Base-by-base conservation (phyloP, 2,797 vertebrate species). In the Cossypha heuglini region DNA sequence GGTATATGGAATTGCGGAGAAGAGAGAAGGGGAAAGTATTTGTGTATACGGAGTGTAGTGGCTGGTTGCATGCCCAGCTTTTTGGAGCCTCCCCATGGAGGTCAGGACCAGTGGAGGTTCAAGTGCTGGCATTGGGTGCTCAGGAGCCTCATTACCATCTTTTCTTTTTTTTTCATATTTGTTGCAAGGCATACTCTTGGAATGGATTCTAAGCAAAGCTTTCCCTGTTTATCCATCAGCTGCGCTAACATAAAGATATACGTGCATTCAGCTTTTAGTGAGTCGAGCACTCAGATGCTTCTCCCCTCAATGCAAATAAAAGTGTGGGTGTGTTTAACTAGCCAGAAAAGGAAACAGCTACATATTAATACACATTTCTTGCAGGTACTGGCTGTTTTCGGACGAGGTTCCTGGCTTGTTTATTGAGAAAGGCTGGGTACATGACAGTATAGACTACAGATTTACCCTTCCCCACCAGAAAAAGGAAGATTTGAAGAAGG, bases 361-460 rank as follows among this genome's bases (percentile, higher is more conserved):
- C 22, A 49, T 76, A 46, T 19, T 91, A 93, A 91, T 17, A 2
- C 29, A 4, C 52, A 2, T 97, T 85, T 86, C 96, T 88, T 96
- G 64, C 88, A 99, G 99, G 92, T 99, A 99, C 92, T 99, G 99
- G 99, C 98, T 99, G 51, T 99, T 99, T 97, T 99, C 99, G 0
- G 99, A 99, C 38, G 98, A 99, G 73, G 98, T 99, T 95, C 99
- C 99, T 48, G 99, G 99, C 33, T 98, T 99, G 81, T 99, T 99
- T 97, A 98, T 99, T 37, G 99, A 99, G 96, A 99, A 99, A 90
- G 99, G 99, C 76, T 99, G 99, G 99, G 99, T 99, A 11, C 98
- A 99, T 22, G 99, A 99, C 74, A 98, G 98, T 93, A 99, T 99
- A 49, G 98, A 99, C 94, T 99, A 99, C 97, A 98, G 92, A 86